Conservation (phyloP, 2,797 vertebrate genomes). For the Sciaenops ocellatus region DNA sequence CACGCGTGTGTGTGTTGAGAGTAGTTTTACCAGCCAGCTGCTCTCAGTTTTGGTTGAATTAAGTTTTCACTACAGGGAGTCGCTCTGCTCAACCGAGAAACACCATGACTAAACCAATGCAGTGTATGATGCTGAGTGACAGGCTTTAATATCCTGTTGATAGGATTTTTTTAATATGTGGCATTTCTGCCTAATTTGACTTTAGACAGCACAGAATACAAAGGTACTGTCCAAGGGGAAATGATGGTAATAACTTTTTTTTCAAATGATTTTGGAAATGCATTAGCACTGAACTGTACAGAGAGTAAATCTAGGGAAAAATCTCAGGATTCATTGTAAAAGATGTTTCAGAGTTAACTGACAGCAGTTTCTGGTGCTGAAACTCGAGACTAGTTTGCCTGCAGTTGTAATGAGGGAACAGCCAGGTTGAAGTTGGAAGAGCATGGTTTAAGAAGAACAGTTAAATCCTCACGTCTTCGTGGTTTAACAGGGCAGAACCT, state of each 20-base stretch:
- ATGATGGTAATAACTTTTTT: too few species aligned
- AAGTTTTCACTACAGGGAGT: slow-evolving; percentile 31
- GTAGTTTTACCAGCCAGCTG: slow-evolving; percentile 52
- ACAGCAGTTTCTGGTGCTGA: not conserved
- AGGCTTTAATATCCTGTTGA: slow-evolving; percentile 32
- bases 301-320: too few species aligned
- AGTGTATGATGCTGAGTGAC: slow-evolving; percentile 35
- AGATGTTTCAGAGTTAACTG: not conserved
- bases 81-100: slow-evolving; percentile 20
- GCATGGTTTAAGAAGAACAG: not conserved
- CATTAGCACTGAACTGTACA: too few species aligned
- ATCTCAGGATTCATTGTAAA: too few species aligned
- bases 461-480: not conserved
- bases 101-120: slow-evolving; percentile 25
- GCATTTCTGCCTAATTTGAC: slow-evolving; percentile 42
- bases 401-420: not conserved
- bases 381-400: not conserved
- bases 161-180: not conserved
- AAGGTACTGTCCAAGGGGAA: too few species aligned
- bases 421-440: not conserved
- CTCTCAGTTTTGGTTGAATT: slow-evolving; percentile 55
- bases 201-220: not conserved
- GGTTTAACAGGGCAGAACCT: not conserved
- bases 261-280: too few species aligned
- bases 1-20: slow-evolving; percentile 4